Evolutionary conservation across 2,113 vertebrate species (phyloP).

Genomic region (Scophthalmus maximus): DNA sequence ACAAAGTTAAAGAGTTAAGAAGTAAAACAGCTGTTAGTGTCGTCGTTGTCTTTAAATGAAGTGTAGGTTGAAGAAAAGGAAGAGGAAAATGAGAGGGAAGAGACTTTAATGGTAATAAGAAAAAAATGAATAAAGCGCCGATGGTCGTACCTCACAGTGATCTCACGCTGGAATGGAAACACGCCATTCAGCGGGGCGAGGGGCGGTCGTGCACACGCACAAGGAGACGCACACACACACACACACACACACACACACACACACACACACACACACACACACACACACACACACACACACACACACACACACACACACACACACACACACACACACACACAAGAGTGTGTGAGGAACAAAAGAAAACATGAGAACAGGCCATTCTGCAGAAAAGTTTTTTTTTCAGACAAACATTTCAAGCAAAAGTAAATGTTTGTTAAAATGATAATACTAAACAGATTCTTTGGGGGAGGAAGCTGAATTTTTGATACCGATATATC

Average conservation of each 20-base stretch:
- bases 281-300: neutral
- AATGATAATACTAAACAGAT: neutral
- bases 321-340: slow-evolving; percentile 16
- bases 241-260: neutral
- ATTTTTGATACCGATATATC: too few species aligned
- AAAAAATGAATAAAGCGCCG: slow-evolving; percentile 14
- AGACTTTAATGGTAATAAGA: neutral
- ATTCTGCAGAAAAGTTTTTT: slow-evolving; percentile 3
- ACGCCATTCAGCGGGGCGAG: slow-evolving; percentile 77
- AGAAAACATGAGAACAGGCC: slow-evolving; percentile 40
- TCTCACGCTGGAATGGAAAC: slow-evolving; percentile 87
- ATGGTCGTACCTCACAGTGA: slow-evolving; percentile 88
- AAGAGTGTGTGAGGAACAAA: neutral
- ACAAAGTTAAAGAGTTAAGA: too few species aligned
- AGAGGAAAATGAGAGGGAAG: neutral
- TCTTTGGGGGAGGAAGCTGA: too few species aligned
- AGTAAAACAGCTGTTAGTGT: too few species aligned
- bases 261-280: slow-evolving; percentile 30
- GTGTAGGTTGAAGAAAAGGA: neutral
- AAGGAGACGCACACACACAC: slow-evolving; percentile 8
- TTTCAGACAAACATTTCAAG: slow-evolving; percentile 30
- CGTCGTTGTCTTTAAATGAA: too few species aligned
- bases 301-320: slow-evolving; percentile 1
- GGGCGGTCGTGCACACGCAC: neutral
- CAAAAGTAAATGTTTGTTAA: slow-evolving; percentile 21